Evolutionary conservation across 2,113 vertebrate genomes (phyloP), one percentile per base, ranked within the genome.

Genomic region (Oncorhynchus keta): DNA sequence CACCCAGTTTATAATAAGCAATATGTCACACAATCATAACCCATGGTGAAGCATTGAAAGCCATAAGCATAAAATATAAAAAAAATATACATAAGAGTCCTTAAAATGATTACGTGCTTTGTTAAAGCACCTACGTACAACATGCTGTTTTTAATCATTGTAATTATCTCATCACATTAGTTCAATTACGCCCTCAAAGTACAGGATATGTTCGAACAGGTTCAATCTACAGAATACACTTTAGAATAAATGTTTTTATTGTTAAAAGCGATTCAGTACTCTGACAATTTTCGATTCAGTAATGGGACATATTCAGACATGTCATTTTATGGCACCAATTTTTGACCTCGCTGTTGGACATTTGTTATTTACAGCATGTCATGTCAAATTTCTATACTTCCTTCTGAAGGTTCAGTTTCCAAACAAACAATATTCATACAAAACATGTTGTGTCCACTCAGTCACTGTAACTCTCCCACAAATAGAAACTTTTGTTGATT

Each of bases 21-120:
- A 16, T n/a, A 24, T 28, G 77, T 59, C 81, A 69, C 61, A 67
- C 26, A 32, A 24, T 72, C 45, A 66, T 26, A 57, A n/a, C 70
- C 16, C 26, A 30, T 51, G 16, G 22, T 24, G 57, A 64, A 18
- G 26, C 18, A 20, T 30, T 30, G 65, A 30, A 14, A 20, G 67
- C 18, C 35, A n/a, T 65, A 76, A 35, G n/a, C 61, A 32, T 26
- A 26, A 26, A 28, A 28, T 28, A 28, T 11, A 32, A 51, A 32
- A 22, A 26, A 26, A 28, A 28, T 28, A 28, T 11, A 32, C 7
- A 64, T 26, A 26, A 57, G 12, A 57, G 14, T 68, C 66, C 51
- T 51, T 61, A 7, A 24, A 7, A 62, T 7, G 24, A 79, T 24
- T 0, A 7, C 39, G 35, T 35, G 35, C 35, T 35, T 32, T 35